Conservation (phyloP, 2,113 vertebrate species). For the Holacanthus passer region DNA sequence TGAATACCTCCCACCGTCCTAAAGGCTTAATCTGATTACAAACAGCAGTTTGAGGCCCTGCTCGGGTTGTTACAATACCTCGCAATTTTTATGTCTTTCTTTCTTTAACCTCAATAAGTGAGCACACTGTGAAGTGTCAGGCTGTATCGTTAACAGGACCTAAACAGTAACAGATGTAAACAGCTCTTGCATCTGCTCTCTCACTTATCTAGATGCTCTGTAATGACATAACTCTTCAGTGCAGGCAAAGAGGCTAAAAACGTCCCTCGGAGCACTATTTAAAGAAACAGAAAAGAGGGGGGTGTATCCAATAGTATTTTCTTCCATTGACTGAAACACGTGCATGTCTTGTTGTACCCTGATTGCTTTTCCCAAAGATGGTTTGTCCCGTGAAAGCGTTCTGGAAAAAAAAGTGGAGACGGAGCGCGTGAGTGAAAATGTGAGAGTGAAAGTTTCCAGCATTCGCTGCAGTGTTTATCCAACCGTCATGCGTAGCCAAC, state of each 20-base stretch:
- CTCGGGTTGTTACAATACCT: conserved; percentile 7
- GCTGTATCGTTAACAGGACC: conserved; percentile 38
- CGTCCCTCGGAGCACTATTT: conserved; percentile 52
- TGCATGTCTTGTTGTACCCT: conserved; percentile 70
- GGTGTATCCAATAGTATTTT: conserved; percentile 59
- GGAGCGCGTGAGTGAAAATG: conserved; percentile 66
- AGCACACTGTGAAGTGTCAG: conserved; percentile 23
- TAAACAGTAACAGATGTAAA: conserved; percentile 61
- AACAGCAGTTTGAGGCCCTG: conserved; percentile 28
- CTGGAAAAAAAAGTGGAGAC: conserved; percentile 62
- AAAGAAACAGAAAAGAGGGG: conserved; percentile 38
- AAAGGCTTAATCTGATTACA: conserved; percentile 18
- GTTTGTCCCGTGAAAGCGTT: conserved; percentile 63
- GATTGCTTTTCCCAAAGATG: conserved; percentile 74
- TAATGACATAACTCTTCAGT: conserved; percentile 58
- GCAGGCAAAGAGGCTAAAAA: conserved; percentile 60
- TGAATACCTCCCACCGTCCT: conserved; percentile 44
- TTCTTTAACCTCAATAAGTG: conserved; percentile 53
- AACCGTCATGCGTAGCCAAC: conserved; percentile 62
- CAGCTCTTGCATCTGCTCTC: conserved; percentile 55
- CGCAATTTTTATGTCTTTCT: conserved; percentile 38
- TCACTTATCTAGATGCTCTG: conserved; percentile 50
- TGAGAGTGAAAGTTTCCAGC: conserved; percentile 78
- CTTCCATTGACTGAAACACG: conserved; percentile 68
- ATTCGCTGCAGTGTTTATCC: conserved; percentile 73